Evolutionary conservation across 1,140 invertebrate species (phyloP), one percentile per base, ranked within the genome.

Genomic region (Augochlora pura): DNA sequence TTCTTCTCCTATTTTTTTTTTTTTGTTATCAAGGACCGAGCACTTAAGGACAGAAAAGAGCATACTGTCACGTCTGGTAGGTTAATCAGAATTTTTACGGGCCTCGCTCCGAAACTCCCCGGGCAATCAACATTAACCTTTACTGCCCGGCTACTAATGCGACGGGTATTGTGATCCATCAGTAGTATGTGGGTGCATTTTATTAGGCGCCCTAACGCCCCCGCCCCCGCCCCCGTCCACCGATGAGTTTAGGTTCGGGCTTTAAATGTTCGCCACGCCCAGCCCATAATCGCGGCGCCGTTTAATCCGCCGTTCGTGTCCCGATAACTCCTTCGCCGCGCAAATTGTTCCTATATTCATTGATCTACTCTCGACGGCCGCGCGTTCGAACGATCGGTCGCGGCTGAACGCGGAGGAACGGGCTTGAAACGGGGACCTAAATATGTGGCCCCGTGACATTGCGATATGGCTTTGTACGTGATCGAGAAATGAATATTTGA

Each of bases 21-120:
- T 60, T 75, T 54, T 65, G 66, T 79, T 62, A 74, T 66, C 52
- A 27, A n/a, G 23, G 5, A 25, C 10, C 10, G 18, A 4, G 21
- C 42, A 59, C 46, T 79, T 49, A 27, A 79, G 62, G 12, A 59
- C 60, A 16, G 52, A n/a, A n/a, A 74, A 38, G 39, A 67, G 77
- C 78, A 84, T 73, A 73, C 77, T 75, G 77, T 85, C 83, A 81
- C 82, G 82, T 77, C 82, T 84, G 72, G 68, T 38, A 71, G 73
- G 84, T 85, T 85, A 85, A 85, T 85, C 84, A 85, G 79, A 85
- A 85, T 85, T 85, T 85, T 85, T 85, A 85, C 83, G 84, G 66
- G 69, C 79, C n/a, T n/a, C 46, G 52, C 60, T 54, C 79, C 79
- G 79, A 85, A 85, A 85, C 83, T 82, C 83, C 18, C 83, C 18